Evolutionary conservation across 2,797 vertebrate genomes (phyloP).

Genomic region (Pseudocheirus occidentalis): DNA sequence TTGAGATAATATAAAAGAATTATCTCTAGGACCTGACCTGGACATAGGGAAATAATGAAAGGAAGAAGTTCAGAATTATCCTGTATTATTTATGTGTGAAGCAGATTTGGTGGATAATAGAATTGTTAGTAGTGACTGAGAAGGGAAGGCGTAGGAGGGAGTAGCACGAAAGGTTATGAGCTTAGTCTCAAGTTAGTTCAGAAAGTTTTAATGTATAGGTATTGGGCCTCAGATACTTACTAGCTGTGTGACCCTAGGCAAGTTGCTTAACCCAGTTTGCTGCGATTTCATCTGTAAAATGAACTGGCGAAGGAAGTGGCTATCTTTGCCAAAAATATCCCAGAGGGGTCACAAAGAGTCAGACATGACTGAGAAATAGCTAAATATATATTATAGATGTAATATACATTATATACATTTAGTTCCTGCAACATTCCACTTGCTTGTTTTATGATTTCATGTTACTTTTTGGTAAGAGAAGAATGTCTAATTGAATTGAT

Average conservation of each 20-base stretch:
- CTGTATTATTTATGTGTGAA: neutral
- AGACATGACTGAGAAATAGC: neutral
- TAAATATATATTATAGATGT: neutral
- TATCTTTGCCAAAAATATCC: too few relatives aligned
- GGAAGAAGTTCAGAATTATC: slow-evolving; percentile 19
- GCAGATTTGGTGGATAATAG: neutral
- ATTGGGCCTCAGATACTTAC: neutral
- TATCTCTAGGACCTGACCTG: slow-evolving; percentile 37
- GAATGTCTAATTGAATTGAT: slow-evolving; percentile 16
- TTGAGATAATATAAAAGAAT: slow-evolving; percentile 38
- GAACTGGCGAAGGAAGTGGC: neutral
- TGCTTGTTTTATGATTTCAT: slow-evolving; percentile 21
- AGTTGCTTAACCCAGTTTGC: neutral
- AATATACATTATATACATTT: neutral
- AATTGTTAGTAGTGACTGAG: neutral
- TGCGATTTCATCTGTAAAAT: neutral
- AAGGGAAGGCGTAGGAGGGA: neutral
- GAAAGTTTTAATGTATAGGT: neutral
- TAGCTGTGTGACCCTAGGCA: neutral
- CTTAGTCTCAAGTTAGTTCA: neutral
- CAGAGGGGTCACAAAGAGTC: neutral
- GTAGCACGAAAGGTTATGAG: neutral
- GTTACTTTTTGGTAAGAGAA: slow-evolving; percentile 38
- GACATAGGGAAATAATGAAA: slow-evolving; percentile 7
- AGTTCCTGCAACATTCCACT: neutral